Percentiles rank a stretch among this genome's conserved stretches.
Conservation (phyloP, 2,888 invertebrate genomes). For the Schizotus pectinicornis region DNA sequence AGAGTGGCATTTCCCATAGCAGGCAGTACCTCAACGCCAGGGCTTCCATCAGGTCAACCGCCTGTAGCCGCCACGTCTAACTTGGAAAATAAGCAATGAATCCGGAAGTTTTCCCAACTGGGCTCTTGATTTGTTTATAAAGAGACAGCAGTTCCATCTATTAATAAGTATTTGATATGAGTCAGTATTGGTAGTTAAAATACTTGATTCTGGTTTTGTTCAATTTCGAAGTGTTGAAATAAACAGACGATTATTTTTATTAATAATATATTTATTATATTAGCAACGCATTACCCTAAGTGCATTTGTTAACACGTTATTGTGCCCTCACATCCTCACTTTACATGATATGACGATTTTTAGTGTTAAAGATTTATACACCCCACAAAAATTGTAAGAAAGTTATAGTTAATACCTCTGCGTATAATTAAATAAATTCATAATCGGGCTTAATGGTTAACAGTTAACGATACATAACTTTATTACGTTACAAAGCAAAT, state of each 20-base stretch:
- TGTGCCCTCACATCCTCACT: slow-evolving; percentile 17
- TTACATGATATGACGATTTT: slow-evolving; percentile 20
- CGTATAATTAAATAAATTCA: slow-evolving; percentile 1
- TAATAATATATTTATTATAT: slow-evolving; percentile 14
- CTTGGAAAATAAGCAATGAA: neutral
- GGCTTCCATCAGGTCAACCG: slow-evolving; percentile 1
- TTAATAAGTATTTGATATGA: too few relatives aligned
- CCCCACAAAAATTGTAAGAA: slow-evolving; percentile 10
- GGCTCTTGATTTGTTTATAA: too few relatives aligned
- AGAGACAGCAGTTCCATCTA: too few relatives aligned
- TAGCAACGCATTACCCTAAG: slow-evolving; percentile 3
- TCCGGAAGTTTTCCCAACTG: neutral
- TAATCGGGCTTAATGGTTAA: neutral
- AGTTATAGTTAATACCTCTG: slow-evolving; percentile 3
- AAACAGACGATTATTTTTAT: slow-evolving; percentile 3
- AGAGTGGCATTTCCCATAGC: slow-evolving; percentile 47
- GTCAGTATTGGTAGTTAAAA: too few relatives aligned
- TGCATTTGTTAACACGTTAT: slow-evolving; percentile 16
- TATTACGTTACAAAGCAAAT: slow-evolving; percentile 19
- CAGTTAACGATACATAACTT: neutral
- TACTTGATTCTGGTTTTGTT: neutral
- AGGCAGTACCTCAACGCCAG: slow-evolving; percentile 15
- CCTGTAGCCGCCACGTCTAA: neutral
- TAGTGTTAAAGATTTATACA: slow-evolving; percentile 5
- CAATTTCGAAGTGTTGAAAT: neutral